Evolutionary conservation across 2,797 vertebrate species (phyloP).

Genomic region (Amphiprion clarkii): DNA sequence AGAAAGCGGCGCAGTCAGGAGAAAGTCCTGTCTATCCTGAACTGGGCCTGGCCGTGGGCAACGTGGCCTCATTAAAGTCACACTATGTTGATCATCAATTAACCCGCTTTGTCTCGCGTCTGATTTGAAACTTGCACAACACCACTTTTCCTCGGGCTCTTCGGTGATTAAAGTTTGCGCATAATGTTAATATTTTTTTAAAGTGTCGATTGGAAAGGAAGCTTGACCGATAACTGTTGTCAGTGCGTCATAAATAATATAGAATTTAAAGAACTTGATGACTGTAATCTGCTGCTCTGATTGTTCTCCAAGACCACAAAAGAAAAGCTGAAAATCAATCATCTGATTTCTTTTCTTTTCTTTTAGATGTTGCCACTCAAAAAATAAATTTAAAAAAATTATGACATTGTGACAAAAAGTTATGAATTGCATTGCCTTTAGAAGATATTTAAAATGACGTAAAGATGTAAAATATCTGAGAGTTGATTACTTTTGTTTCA

Average conservation of each 20-base stretch:
- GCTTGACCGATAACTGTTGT: slow-evolving; percentile 12
- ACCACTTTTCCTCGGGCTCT: slow-evolving; percentile 85
- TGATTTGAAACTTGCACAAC: slow-evolving; percentile 91
- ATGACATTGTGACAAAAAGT: not conserved
- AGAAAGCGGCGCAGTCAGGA: slow-evolving; percentile 90
- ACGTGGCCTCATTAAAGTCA: slow-evolving; percentile 95
- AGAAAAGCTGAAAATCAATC: not conserved
- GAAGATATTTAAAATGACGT: not conserved
- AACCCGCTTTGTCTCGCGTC: slow-evolving; percentile 97
- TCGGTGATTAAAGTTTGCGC: slow-evolving; percentile 89
- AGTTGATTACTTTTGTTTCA: slow-evolving; percentile 11
- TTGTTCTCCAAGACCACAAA: not conserved
- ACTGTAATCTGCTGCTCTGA: slow-evolving; percentile 1
- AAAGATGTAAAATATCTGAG: not conserved
- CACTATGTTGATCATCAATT: slow-evolving; percentile 98
- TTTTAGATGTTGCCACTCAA: slow-evolving; percentile 5
- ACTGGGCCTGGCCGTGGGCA: slow-evolving; percentile 92
- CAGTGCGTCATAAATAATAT: not conserved
- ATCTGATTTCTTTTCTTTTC: not conserved
- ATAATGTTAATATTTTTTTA: slow-evolving; percentile 81
- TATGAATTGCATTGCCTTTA: not conserved
- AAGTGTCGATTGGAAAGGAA: slow-evolving; percentile 63
- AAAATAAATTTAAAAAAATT: not conserved
- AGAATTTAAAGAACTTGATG: slow-evolving; percentile 8
- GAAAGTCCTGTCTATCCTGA: slow-evolving; percentile 91